A percentile compares a stretch with the other conserved stretches of the same genome.
These are phyloP conservation scores for Macaria liturata DNA, from an alignment of 2,888 invertebrate genomes.

Conservation along the genomic window DNA sequence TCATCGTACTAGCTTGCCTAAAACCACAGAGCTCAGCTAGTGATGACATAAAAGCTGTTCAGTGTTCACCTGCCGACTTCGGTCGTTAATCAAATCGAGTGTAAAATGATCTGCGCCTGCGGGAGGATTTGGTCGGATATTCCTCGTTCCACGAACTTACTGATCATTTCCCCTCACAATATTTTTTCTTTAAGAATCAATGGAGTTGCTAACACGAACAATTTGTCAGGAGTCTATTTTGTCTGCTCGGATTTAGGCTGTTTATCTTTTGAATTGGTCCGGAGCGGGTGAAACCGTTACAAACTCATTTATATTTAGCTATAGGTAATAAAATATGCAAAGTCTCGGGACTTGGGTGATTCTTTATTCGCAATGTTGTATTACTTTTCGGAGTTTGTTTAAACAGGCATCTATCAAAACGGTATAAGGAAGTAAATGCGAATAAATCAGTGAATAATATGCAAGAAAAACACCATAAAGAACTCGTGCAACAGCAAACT, in stretches of 20 bases:
- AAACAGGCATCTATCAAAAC: conserved; percentile 31
- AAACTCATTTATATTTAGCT: conserved; percentile 39
- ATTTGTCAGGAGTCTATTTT: conserved; percentile 69
- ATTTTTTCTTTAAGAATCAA: conserved; percentile 69
- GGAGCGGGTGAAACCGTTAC: conserved; percentile 36
- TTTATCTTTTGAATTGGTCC: conserved; percentile 51
- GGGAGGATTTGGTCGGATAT: conserved; percentile 54
- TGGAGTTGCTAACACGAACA: conserved; percentile 65
- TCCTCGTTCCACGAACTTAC: conserved; percentile 49
- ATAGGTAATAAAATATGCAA: conserved; percentile 39
- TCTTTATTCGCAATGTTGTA: conserved; percentile 34
- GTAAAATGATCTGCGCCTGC: conserved; percentile 62
- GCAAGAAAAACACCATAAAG: too few species aligned
- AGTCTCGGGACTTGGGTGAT: conserved; percentile 29
- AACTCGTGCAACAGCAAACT: too few species aligned
- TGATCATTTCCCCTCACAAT: conserved; percentile 62
- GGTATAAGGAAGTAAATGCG: background rate
- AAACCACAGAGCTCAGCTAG: too few species aligned
- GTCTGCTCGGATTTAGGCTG: conserved; percentile 55
- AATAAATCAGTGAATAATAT: background rate
- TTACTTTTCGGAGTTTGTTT: conserved; percentile 29
- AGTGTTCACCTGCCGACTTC: conserved; percentile 34
- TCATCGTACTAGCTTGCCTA: background rate
- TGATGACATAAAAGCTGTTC: background rate
- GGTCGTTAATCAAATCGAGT: conserved; percentile 69